Evolutionary conservation across 2,888 invertebrate genomes (phyloP).

Genomic region (Leptothorax acervorum): DNA sequence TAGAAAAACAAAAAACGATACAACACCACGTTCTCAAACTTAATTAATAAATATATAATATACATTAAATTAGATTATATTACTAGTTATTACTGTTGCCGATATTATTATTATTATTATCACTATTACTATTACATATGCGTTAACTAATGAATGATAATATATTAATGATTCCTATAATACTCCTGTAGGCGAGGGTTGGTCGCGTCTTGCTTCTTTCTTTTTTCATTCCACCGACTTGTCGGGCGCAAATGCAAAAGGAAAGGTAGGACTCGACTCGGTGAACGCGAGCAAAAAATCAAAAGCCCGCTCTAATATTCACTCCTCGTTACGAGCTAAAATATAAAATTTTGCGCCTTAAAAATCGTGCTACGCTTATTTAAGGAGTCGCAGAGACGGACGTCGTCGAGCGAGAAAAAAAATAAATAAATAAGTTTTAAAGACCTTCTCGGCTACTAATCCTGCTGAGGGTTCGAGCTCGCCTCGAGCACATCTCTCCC

Average conservation of each 20-base stretch:
- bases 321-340: conserved; percentile 16
- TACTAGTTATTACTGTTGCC: conserved; percentile 82
- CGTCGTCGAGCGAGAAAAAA: not conserved
- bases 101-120: conserved; percentile 72
- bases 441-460: conserved; percentile 10
- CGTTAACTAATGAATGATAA: conserved; percentile 85
- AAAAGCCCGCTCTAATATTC: not conserved
- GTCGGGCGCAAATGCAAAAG: conserved; percentile 24
- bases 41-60: conserved; percentile 84
- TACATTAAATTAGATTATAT: conserved; percentile 85
- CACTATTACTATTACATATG: conserved; percentile 82
- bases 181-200: conserved; percentile 81
- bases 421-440: conserved; percentile 32
- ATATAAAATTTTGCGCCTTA: conserved; percentile 16
- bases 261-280: conserved; percentile 25
- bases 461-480: not conserved
- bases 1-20: conserved; percentile 78
- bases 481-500: not conserved
- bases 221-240: conserved; percentile 36
- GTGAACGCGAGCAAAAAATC: not conserved
- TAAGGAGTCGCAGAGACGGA: not conserved
- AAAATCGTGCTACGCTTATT: conserved; percentile 12
- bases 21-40: conserved; percentile 83
- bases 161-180: conserved; percentile 86
- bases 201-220: conserved; percentile 63